Percentiles rank a stretch among this genome's conserved stretches.
Conservation (phyloP, 2,113 vertebrate species). For the Girardinichthys multiradiatus region DNA sequence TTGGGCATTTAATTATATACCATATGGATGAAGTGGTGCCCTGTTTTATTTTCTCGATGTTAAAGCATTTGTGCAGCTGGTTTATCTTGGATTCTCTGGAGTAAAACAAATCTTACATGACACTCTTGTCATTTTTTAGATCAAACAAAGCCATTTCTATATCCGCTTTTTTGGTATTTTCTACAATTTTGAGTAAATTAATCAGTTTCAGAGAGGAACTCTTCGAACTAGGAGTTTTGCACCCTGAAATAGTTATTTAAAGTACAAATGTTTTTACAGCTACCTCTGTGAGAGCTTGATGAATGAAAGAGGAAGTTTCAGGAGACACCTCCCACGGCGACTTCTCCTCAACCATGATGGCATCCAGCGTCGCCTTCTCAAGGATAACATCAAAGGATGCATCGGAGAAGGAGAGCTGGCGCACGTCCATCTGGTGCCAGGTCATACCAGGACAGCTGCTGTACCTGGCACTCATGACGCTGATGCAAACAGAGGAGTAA, state of each 20-base stretch:
- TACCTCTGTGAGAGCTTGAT: constrained; percentile 87
- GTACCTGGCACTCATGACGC: constrained; percentile 83
- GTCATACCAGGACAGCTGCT: constrained; percentile 77
- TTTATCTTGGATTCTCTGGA: too few species aligned
- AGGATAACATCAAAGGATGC: constrained; percentile 87
- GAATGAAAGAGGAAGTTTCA: constrained; percentile 74
- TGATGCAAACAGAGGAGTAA: constrained; percentile 89
- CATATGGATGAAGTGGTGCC: too few species aligned
- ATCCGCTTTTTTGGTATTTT: neutral
- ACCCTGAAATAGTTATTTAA: neutral
- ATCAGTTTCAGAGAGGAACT: neutral
- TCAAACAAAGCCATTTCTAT: too few species aligned
- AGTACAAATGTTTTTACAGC: neutral
- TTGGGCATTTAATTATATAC: too few species aligned
- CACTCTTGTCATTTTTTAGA: too few species aligned
- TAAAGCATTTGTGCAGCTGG: too few species aligned
- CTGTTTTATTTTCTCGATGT: too few species aligned
- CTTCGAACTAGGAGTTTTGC: neutral
- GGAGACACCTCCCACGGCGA: constrained; percentile 86
- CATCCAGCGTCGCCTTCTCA: constrained; percentile 91
- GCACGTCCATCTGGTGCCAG: constrained; percentile 90
- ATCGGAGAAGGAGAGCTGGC: constrained; percentile 80
- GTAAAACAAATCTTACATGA: too few species aligned
- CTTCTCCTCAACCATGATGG: constrained; percentile 87
- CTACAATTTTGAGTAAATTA: neutral